Evolutionary conservation across 2,888 invertebrate genomes (phyloP), one percentile per base, ranked within the genome.

Genomic region (Drosophila bunnanda): DNA sequence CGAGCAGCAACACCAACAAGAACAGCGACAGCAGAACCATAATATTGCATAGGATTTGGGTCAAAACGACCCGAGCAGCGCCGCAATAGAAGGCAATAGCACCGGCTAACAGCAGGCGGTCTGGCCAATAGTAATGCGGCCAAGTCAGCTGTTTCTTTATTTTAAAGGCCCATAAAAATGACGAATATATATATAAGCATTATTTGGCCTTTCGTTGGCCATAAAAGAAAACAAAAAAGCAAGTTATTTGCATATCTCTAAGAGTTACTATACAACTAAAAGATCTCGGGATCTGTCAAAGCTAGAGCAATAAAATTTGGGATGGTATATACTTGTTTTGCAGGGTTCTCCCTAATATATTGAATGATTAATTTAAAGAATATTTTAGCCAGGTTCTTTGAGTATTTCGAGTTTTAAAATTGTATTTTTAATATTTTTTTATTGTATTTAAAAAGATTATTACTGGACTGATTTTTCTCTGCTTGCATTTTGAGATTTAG

Each of bases 41-140:
- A 69, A 67, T 69, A 52, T 67, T 69, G 69, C 58, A 38, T 64
- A 53, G 65, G 71, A 71, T 73, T 73, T 73, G 66, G 73, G 71
- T 71, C 71, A 73, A 57, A 68, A 48, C 59, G 46, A 59, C 34
- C 46, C 53, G 39, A 25, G 53, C 69, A 60, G 62, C 62, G 53
- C 62, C 53, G 64, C 41, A 64, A 48, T 52, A 32, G 67, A 48
- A 65, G 32, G 20, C 50, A 50, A 48, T 43, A 20, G 8, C 50
- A 50, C 50, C 46, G 56, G 55, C 53, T n/a, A 60, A 60, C 60
- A 66, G 62, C 67, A 64, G 54, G 62, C 54, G 38, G 32, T 2
- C 28, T 10, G 46, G 46, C 66, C 36, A 17, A 54, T 44, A 48
- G 46, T 32, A 64, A 43, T 50, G 64, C 64, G 41, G 60, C 41